Percentiles rank a stretch among this genome's conserved stretches.
Conservation (phyloP, 1,140 invertebrate species). For the Prorops nasuta region DNA sequence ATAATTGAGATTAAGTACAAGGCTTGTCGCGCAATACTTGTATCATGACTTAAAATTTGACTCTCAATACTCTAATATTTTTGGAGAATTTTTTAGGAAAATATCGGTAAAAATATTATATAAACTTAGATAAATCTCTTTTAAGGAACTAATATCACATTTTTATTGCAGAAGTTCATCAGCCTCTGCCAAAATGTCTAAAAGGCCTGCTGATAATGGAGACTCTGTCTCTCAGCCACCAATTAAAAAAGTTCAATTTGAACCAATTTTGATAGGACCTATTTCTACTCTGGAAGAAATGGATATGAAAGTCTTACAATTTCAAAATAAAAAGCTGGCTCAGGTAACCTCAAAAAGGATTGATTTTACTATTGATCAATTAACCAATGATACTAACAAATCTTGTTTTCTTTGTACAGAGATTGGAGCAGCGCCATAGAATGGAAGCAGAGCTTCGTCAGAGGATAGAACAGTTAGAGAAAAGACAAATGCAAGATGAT, state of each 20-base stretch:
- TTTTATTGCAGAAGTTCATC: constrained; percentile 2
- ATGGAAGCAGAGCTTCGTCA: constrained; percentile 86
- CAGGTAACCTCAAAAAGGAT: constrained; percentile 73
- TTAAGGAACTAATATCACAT: constrained; percentile 8
- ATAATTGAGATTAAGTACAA: no score
- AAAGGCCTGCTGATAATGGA: constrained; percentile 67
- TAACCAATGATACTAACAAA: background rate
- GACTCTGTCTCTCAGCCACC: constrained; percentile 65
- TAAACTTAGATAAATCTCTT: constrained; percentile 5
- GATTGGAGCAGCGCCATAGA: constrained; percentile 86
- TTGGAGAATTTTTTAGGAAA: no score
- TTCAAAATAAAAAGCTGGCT: constrained; percentile 95
- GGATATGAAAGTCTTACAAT: constrained; percentile 95
- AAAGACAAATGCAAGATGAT: constrained; percentile 96
- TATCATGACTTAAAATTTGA: no score
- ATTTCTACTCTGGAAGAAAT: constrained; percentile 94
- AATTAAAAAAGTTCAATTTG: constrained; percentile 91
- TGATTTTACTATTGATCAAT: background rate
- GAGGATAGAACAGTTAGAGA: constrained; percentile 94
- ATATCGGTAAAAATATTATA: no score
- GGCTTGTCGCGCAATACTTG: no score
- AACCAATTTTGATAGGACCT: constrained; percentile 87
- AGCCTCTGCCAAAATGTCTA: constrained; percentile 64
- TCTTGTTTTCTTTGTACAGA: constrained; percentile 51
- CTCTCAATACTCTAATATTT: no score